These are phyloP conservation scores for Trypoxylus dichotomus DNA, from an alignment of 1,140 invertebrate species.

Conservation along the genomic window DNA sequence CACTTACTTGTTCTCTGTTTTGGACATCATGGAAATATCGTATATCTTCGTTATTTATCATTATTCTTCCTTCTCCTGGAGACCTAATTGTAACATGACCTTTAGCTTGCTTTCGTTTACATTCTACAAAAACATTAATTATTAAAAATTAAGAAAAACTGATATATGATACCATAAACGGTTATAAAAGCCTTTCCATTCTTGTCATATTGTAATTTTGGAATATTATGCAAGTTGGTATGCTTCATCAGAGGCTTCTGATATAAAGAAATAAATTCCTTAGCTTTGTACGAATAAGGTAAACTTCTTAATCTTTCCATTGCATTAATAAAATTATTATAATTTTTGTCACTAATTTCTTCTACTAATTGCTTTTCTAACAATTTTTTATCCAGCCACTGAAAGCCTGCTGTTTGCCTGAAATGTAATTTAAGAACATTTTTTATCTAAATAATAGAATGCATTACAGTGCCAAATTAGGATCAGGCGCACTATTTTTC, in stretches of 20 bases:
- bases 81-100: constrained; percentile 69
- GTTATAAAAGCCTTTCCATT: constrained; percentile 69
- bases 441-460: background rate
- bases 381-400: constrained; percentile 71
- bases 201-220: constrained; percentile 68
- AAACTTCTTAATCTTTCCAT: constrained; percentile 72
- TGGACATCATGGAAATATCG: constrained; percentile 72
- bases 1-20: constrained; percentile 73
- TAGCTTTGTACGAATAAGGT: constrained; percentile 68
- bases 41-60: constrained; percentile 80
- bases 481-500: constrained; percentile 62
- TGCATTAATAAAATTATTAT: constrained; percentile 71
- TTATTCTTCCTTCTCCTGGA: constrained; percentile 81
- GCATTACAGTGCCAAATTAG: constrained; percentile 62
- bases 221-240: constrained; percentile 58
- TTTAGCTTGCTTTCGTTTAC: constrained; percentile 69
- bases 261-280: constrained; percentile 74
- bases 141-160: constrained; percentile 1
- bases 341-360: constrained; percentile 68
- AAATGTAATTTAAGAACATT: background rate
- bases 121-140: constrained; percentile 59
- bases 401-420: constrained; percentile 50
- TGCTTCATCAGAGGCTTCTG: constrained; percentile 61
- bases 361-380: constrained; percentile 74
- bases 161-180: constrained; percentile 58